These are phyloP conservation scores for Sprattus sprattus DNA, from an alignment of 2,113 vertebrate genomes.

Conservation along the genomic window DNA sequence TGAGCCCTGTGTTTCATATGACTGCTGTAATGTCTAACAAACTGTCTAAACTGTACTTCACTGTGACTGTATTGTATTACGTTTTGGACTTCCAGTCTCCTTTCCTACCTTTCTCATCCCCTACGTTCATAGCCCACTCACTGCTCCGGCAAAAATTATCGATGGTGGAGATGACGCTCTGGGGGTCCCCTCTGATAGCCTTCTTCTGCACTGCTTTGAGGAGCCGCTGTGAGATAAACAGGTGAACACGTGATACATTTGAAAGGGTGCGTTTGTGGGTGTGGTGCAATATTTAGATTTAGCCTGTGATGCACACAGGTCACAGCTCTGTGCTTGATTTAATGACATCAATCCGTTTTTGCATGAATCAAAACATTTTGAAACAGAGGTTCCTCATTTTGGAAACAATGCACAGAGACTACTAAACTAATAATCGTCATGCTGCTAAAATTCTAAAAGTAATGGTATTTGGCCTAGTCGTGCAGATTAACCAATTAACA, in stretches of 20 bases:
- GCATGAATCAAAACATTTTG: too few relatives aligned
- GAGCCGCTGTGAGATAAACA: conserved; percentile 58
- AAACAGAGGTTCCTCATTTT: too few relatives aligned
- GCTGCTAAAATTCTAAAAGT: neutral
- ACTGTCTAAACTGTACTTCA: neutral
- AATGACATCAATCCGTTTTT: too few relatives aligned
- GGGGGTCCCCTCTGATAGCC: conserved; percentile 66
- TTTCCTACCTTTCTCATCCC: conserved; percentile 72
- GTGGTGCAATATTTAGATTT: too few relatives aligned
- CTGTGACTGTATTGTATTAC: too few relatives aligned
- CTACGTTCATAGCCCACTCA: conserved; percentile 81
- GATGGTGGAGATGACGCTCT: conserved; percentile 69
- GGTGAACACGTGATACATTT: too few relatives aligned
- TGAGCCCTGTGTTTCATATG: neutral
- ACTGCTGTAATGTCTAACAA: neutral
- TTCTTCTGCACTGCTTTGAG: conserved; percentile 72
- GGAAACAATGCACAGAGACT: neutral
- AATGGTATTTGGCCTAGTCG: neutral
- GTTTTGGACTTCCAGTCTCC: too few relatives aligned
- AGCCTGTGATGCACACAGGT: too few relatives aligned
- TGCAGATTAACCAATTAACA: neutral
- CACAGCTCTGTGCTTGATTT: too few relatives aligned
- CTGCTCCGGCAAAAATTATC: conserved; percentile 72
- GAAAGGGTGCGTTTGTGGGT: neutral
- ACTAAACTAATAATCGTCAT: neutral